Evolutionary conservation across 2,888 invertebrate genomes (phyloP).

Genomic region (Lasioglossum leucozonium): DNA sequence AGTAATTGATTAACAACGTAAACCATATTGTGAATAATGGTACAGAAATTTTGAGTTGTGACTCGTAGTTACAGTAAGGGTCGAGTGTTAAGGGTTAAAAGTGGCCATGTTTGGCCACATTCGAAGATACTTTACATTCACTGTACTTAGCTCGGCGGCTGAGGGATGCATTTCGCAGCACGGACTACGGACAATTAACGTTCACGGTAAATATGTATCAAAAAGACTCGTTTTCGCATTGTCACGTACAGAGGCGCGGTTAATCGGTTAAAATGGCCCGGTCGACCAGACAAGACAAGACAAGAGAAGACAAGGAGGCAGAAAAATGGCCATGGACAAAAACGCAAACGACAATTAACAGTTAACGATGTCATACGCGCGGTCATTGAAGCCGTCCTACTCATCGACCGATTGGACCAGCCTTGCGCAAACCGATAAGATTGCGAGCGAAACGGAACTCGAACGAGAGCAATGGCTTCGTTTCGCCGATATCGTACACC

Average conservation of each 20-base stretch:
- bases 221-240: constrained; percentile 15
- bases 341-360: constrained; percentile 43
- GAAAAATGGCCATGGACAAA: constrained; percentile 16
- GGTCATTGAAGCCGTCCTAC: constrained; percentile 44
- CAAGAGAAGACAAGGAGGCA: not conserved
- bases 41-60: no score
- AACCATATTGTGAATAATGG: no score
- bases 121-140: no score
- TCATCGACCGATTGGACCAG: constrained; percentile 45
- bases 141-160: not conserved
- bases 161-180: not conserved
- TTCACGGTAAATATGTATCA: not conserved
- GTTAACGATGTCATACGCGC: constrained; percentile 42
- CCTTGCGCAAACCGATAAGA: constrained; percentile 53
- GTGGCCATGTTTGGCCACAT: no score
- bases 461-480: constrained; percentile 51
- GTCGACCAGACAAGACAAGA: not conserved
- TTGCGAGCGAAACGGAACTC: constrained; percentile 66
- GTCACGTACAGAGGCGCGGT: not conserved
- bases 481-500: constrained; percentile 49
- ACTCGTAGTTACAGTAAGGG: no score
- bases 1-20: no score
- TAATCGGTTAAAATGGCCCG: constrained; percentile 17
- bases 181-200: constrained; percentile 10
- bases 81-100: no score